Evolutionary conservation across 2,113 vertebrate species (phyloP), one percentile per base, ranked within the genome.

Genomic region (Lepus europaeus): DNA sequence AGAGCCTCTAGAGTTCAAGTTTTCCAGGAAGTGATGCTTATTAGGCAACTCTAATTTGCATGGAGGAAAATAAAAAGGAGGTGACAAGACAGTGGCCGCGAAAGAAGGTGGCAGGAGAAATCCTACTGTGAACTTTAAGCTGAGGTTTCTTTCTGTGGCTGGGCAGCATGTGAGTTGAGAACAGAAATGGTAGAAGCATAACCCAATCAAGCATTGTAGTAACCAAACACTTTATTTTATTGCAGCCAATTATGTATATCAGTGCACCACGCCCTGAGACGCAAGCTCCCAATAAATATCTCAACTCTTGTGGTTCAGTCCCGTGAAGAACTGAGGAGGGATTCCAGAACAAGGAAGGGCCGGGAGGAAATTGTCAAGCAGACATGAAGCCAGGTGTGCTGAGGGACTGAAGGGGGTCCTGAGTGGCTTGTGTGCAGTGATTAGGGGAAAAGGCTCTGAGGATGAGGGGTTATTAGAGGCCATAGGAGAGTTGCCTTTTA

Each of bases 311-410:
- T n/a, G 45, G 25, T 78, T 68, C 91, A 91, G 6, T 73, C 17
- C n/a, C 82, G 5, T 64, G 80, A 95, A 70, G 59, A 89, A 66
- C 0, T 59, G 78, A 1, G 31, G 81, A 72, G n/a, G 36, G 76
- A 91, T 86, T 89, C 76, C 25, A 74, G 59, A 59, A 82, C 68
- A 96, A 93, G 12, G 33, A 87, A 66, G 23, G 36, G 33, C n/a
- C 70, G 77, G 13, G 25, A 69, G 39, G 56, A 79, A 68, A 9
- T 81, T 29, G 83, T 16, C 56, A 59, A 70, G 73, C 10, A 45
- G 10, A 8, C 20, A n/a, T 8, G 22, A 76, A 87, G 29, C 31
- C 64, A 93, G 20, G 14, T 16, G 20, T 25, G 14, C 3, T 82
- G 89, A 90, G 64, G 53, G 85, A 53, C 3, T 27, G 6, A 70